Base-by-base conservation (phyloP, 2,113 vertebrate genomes). In the Barbus barbus region DNA sequence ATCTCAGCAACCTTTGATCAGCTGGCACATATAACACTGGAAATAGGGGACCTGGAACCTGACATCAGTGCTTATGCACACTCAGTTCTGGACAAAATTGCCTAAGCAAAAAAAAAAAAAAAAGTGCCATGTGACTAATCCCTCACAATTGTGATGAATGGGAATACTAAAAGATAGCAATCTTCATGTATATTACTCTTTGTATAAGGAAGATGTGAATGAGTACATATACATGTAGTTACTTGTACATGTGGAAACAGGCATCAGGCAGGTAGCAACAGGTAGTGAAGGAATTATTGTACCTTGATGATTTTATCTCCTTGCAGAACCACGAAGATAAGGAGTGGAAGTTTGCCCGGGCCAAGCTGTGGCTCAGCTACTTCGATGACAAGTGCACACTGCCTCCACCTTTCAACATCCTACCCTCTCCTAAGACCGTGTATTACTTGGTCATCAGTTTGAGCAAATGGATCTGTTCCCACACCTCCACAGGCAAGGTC, bases 311-410 rank as follows among this genome's bases (percentile, higher is more conserved):
- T 38, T 73, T 80, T 85, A 75, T 71, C 48, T 84, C 65, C 71
- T 48, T 81, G 44, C 63, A 99, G 98, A 99, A 99, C 92, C 98
- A 99, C 24, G 98, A 99, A 91, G 98, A 99, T 88, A 98, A 99
- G 89, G 98, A 99, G 90, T 99, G 98, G 98, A 99, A 99, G 88
- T 99, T 99, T 92, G 98, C 98, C 60, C 93, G 98, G 78, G 98
- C 98, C 58, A 99, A 99, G 90, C 92, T 99, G 38, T 99, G 98
- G 98, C 96, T 99, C 9, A 99, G 98, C 93, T 99, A 99, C 93
- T 99, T 99, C 3, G 97, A 99, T 89, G 98, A 99, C 91, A 99
- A 99, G 88, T 99, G 97, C 60, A 99, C 98, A 0, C 89, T 99
- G 83, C 98, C 98, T 38, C 97, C 98, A 2, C 98, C 98, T 51